These are phyloP conservation scores for Acholoe squamosa DNA, from an alignment of 2,888 invertebrate species.

Conservation along the genomic window DNA sequence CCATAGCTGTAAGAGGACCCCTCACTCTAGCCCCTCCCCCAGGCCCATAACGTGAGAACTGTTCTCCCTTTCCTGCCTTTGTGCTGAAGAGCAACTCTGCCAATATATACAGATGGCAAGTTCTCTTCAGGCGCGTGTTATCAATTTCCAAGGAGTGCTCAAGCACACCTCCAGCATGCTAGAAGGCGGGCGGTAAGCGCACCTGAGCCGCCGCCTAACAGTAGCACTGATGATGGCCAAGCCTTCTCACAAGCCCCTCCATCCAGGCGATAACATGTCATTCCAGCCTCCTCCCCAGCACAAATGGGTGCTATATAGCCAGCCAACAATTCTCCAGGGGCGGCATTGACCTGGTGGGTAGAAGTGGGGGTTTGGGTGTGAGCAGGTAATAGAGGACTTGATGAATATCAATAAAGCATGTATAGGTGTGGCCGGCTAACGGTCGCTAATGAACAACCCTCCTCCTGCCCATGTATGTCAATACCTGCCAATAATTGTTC, in stretches of 20 bases:
- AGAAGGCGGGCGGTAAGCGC: neutral
- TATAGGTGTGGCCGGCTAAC: constrained; percentile 40
- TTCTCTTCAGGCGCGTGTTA: constrained; percentile 51
- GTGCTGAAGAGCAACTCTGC: constrained; percentile 42
- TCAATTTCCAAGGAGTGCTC: constrained; percentile 48
- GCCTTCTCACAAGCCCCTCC: constrained; percentile 12
- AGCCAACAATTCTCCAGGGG: neutral
- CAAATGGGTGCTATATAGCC: constrained; percentile 52
- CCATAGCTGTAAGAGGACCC: neutral
- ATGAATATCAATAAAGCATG: constrained; percentile 58
- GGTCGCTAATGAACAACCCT: constrained; percentile 42
- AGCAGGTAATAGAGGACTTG: constrained; percentile 18
- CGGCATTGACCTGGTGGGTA: neutral
- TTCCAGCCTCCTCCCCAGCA: constrained; percentile 46
- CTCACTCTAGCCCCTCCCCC: neutral
- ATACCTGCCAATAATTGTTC: constrained; percentile 45
- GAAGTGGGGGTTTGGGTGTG: neutral
- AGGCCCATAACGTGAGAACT: neutral
- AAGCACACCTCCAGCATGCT: constrained; percentile 43
- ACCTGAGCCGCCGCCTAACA: constrained; percentile 39
- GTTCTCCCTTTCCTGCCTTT: constrained; percentile 10
- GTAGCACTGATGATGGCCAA: constrained; percentile 26
- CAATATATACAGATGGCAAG: constrained; percentile 46
- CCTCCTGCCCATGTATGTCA: constrained; percentile 12
- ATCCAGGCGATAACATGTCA: constrained; percentile 23